Conservation (phyloP, 2,113 vertebrate species). For the Craseonycteris thonglongyai region DNA sequence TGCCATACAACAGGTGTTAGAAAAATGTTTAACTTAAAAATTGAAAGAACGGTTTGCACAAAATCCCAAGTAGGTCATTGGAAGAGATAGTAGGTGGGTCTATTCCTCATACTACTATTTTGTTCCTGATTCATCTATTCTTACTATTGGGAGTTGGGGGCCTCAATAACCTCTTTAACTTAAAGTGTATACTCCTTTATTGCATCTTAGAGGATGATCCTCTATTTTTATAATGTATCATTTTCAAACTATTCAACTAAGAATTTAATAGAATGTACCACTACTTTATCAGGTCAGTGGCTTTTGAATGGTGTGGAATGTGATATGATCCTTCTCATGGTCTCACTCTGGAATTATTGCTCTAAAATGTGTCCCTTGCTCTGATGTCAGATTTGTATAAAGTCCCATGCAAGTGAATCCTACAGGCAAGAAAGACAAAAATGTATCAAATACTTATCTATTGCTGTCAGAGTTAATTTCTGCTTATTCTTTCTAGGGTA, state of each 20-base stretch:
- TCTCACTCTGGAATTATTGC: background rate
- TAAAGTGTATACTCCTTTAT: background rate
- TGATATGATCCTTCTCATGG: background rate
- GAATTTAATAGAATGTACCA: background rate
- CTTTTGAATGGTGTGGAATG: background rate
- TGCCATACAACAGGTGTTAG: background rate
- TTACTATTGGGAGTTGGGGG: background rate
- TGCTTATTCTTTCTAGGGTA: background rate
- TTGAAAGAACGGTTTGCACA: background rate
- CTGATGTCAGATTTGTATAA: background rate
- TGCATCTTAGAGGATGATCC: background rate
- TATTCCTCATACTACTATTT: background rate
- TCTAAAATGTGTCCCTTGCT: background rate
- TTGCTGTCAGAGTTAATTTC: background rate
- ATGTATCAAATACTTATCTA: background rate
- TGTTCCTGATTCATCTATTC: background rate
- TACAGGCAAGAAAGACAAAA: background rate
- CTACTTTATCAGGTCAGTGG: background rate
- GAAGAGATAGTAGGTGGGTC: background rate
- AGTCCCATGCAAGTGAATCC: background rate
- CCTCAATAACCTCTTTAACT: background rate
- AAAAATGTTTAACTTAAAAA: too few species aligned
- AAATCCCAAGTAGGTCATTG: background rate
- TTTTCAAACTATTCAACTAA: background rate
- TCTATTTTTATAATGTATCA: background rate